These are phyloP conservation scores for Podarcis muralis DNA, from an alignment of 2,113 vertebrate genomes.

Conservation along the genomic window DNA sequence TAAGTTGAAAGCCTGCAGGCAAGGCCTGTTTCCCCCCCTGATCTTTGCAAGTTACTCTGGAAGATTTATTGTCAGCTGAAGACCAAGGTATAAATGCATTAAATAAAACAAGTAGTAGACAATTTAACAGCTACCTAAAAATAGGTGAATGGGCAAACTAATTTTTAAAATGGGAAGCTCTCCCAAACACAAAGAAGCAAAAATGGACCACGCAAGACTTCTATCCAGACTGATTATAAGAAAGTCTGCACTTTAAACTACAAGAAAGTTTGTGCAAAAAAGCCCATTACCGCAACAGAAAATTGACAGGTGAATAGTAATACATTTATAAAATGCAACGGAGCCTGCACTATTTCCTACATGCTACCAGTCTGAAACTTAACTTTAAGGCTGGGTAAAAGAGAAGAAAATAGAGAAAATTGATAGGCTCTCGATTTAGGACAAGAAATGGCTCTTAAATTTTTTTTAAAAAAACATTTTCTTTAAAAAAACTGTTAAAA, in stretches of 20 bases:
- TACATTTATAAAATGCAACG: too few relatives aligned
- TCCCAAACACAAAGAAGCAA: neutral
- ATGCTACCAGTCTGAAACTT: too few relatives aligned
- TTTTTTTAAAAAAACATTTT: too few relatives aligned
- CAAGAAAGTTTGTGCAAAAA: neutral
- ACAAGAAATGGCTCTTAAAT: too few relatives aligned
- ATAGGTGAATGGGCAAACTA: neutral
- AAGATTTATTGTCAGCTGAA: neutral
- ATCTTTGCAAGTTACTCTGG: neutral
- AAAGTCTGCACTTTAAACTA: neutral
- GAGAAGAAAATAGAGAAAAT: too few relatives aligned
- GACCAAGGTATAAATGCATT: neutral
- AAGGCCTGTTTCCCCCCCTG: neutral
- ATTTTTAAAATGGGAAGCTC: neutral
- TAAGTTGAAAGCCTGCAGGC: neutral
- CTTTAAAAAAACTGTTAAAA: too few relatives aligned
- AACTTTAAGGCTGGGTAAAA: too few relatives aligned
- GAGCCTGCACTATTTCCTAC: too few relatives aligned
- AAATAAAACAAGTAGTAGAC: neutral
- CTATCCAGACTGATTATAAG: neutral
- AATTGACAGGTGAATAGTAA: neutral
- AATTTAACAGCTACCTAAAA: neutral
- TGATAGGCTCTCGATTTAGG: too few relatives aligned
- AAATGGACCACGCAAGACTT: neutral
- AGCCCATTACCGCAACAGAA: neutral